A percentile compares a stretch with the other conserved stretches of the same genome.
Conservation (phyloP, 2,113 vertebrate species). For the Gasterosteus nipponicus region DNA sequence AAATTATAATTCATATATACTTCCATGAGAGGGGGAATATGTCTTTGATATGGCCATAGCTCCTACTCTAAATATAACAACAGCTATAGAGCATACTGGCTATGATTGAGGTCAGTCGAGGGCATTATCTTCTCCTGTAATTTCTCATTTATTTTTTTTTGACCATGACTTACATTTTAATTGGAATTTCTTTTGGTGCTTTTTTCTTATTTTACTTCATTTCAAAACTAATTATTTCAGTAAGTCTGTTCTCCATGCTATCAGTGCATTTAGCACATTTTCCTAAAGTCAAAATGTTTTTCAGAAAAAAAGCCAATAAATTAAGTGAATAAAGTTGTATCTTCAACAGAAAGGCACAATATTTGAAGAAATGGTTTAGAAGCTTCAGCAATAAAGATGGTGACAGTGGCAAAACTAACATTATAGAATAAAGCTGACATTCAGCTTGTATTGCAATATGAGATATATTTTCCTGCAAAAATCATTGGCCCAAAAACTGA, state of each 20-base stretch:
- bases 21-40: neutral
- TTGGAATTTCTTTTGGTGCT: neutral
- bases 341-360: neutral
- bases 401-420: neutral
- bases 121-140: neutral
- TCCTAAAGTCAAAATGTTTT: neutral
- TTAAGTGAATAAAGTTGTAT: neutral
- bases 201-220: neutral
- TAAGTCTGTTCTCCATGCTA: neutral
- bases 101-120: slow-evolving; percentile 3
- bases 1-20: slow-evolving; percentile 3
- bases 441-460: neutral
- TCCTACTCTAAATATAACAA: slow-evolving; percentile 13
- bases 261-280: neutral
- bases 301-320: neutral
- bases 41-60: slow-evolving; percentile 21
- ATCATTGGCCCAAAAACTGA: neutral
- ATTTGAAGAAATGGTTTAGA: neutral
- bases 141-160: neutral
- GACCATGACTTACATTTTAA: neutral
- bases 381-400: neutral
- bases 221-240: neutral
- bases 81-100: neutral
- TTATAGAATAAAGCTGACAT: neutral
- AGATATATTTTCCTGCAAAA: neutral